A percentile compares a stretch with the other conserved stretches of the same genome.
These are phyloP conservation scores for Geotrupes spiniger DNA, from an alignment of 2,888 invertebrate species.

Conservation along the genomic window DNA sequence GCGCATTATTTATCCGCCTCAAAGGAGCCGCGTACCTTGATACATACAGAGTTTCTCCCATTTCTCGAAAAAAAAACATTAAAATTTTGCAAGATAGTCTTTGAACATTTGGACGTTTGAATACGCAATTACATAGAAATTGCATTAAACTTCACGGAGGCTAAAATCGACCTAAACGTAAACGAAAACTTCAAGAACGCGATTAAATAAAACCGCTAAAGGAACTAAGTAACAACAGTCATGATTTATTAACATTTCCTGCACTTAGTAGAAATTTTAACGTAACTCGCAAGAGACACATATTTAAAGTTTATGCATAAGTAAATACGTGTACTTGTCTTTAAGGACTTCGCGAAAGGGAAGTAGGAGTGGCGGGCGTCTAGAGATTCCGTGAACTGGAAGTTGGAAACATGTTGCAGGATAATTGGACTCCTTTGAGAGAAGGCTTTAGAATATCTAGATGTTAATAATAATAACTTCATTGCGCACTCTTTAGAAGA, in stretches of 20 bases:
- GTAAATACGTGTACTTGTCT: conserved; percentile 32
- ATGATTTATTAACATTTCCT: conserved; percentile 32
- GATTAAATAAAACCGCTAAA: no score
- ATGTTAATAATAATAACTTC: no score
- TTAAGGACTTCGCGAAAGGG: conserved; percentile 14
- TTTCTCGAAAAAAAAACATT: no score
- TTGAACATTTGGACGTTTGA: no score
- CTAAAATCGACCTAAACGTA: no score
- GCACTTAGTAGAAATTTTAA: conserved; percentile 29
- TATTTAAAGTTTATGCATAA: conserved; percentile 38
- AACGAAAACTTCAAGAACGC: no score
- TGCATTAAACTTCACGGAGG: no score
- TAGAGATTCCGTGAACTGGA: conserved; percentile 27
- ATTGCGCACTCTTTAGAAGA: no score
- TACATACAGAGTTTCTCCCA: no score
- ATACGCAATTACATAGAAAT: no score
- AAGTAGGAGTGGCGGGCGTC: conserved; percentile 11
- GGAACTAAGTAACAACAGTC: conserved; percentile 17
- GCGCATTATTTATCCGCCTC: background rate
- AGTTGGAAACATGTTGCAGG: conserved; percentile 28
- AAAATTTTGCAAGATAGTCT: no score
- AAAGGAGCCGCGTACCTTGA: no score
- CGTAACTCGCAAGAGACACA: conserved; percentile 33
- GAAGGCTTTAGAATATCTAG: conserved; percentile 25
- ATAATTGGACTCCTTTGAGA: conserved; percentile 34